Evolutionary conservation across 2,888 invertebrate genomes (phyloP).

Genomic region (Mythimna ferrago): DNA sequence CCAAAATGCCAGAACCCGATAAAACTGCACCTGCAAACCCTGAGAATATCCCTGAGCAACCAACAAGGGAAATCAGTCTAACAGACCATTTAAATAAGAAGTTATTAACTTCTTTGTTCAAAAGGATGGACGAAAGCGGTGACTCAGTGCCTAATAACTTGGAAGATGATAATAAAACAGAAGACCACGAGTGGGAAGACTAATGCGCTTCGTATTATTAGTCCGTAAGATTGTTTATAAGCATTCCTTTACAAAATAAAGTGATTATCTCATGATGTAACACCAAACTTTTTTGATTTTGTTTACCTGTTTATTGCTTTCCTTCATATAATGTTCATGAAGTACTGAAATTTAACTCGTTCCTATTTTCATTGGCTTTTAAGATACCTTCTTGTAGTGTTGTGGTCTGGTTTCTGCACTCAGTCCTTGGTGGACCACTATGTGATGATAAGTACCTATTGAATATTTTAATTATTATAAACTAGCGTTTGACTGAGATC

Average conservation of each 20-base stretch:
- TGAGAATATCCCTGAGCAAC: conserved; percentile 74
- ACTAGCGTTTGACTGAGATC: too few relatives aligned
- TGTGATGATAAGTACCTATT: too few relatives aligned
- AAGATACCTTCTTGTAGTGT: too few relatives aligned
- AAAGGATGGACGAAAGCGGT: conserved; percentile 89
- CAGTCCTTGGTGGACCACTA: too few relatives aligned
- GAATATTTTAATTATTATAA: too few relatives aligned
- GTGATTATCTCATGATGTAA: conserved; percentile 31
- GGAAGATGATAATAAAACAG: conserved; percentile 78
- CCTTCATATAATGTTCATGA: too few relatives aligned
- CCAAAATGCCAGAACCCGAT: conserved; percentile 83
- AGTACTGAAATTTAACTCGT: too few relatives aligned
- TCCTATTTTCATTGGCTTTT: too few relatives aligned
- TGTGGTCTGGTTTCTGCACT: too few relatives aligned
- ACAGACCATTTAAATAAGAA: conserved; percentile 93
- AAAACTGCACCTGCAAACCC: conserved; percentile 71
- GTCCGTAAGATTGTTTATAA: conserved; percentile 51
- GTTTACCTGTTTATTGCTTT: conserved; percentile 9
- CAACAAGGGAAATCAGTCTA: conserved; percentile 89
- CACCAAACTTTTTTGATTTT: conserved; percentile 15
- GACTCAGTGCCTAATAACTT: conserved; percentile 79
- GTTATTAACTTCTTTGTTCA: conserved; percentile 91
- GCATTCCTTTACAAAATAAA: conserved; percentile 59
- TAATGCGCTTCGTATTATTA: conserved; percentile 56
- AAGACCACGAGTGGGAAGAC: conserved; percentile 84